phyloP scores from a whole-genome alignment of 2,888 invertebrate genomes.

The Mystacides longicornis region DNA sequence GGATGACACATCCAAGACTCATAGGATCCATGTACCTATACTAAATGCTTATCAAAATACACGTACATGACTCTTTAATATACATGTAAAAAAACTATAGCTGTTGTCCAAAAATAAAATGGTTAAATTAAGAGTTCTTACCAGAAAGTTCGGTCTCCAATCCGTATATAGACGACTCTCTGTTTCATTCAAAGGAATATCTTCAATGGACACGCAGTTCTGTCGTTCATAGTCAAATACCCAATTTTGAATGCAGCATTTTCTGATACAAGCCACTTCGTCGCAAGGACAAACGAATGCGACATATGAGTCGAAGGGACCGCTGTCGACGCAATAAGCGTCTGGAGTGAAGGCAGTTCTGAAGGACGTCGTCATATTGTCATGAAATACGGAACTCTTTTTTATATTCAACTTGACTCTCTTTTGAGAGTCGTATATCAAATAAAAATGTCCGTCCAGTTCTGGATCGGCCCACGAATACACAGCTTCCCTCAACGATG shows the following conservation, averaged over 20 bases:
- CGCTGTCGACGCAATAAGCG: conserved; percentile 21
- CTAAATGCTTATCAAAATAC: too few species aligned
- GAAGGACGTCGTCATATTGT: conserved; percentile 17
- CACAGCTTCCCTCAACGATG: conserved; percentile 14
- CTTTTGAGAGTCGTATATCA: conserved; percentile 18
- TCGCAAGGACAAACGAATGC: conserved; percentile 22
- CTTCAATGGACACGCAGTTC: conserved; percentile 15
- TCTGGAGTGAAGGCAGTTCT: conserved; percentile 19
- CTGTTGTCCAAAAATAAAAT: too few species aligned
- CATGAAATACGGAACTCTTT: conserved; percentile 17
- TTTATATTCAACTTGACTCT: conserved; percentile 17
- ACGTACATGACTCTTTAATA: too few species aligned
- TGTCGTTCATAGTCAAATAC: conserved; percentile 20
- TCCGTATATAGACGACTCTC: conserved; percentile 14
- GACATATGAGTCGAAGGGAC: conserved; percentile 14
- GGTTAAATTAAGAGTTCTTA: too few species aligned
- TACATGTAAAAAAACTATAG: too few species aligned
- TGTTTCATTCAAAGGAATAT: conserved; percentile 11
- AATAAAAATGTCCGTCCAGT: conserved; percentile 20
- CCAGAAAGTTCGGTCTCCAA: conserved; percentile 24
- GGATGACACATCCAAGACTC: too few species aligned
- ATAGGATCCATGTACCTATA: too few species aligned
- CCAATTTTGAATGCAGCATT: conserved; percentile 21
- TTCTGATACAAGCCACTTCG: conserved; percentile 21
- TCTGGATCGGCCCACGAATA: conserved; percentile 17